Percentiles rank a stretch among this genome's conserved stretches.
These are phyloP conservation scores for Manis crassicaudata DNA, from an alignment of 2,797 vertebrate genomes.

Conservation along the genomic window DNA sequence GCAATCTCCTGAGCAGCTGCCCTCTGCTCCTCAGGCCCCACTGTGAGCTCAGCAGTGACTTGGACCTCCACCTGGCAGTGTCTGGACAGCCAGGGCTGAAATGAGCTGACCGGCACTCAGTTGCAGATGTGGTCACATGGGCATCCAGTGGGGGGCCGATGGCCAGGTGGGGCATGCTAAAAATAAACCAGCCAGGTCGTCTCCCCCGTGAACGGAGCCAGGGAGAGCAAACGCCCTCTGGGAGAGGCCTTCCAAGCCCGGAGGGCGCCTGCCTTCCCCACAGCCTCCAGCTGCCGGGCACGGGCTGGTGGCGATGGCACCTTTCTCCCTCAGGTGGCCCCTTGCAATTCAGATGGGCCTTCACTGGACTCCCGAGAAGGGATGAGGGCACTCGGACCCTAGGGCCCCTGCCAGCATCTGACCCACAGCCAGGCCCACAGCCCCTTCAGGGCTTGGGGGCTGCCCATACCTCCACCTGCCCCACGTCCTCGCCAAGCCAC, in stretches of 20 bases:
- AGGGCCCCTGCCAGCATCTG: background rate
- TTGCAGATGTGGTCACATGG: background rate
- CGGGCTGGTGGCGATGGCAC: background rate
- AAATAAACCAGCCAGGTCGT: background rate
- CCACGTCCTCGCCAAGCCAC: background rate
- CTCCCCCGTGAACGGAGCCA: background rate
- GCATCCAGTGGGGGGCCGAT: background rate
- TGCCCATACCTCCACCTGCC: background rate
- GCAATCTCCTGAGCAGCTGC: background rate
- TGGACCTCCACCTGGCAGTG: accelerated
- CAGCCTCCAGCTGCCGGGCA: background rate
- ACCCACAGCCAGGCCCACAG: accelerated
- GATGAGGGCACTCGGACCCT: background rate
- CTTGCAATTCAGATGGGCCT: background rate
- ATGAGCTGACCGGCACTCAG: background rate
- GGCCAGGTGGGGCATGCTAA: background rate
- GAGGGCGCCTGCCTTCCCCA: background rate
- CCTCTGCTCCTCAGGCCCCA: too few species aligned
- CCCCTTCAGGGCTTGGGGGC: background rate
- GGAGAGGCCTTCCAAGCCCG: background rate
- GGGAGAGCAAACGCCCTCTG: background rate
- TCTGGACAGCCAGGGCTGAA: accelerated
- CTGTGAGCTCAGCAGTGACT: background rate
- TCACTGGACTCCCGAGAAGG: background rate
- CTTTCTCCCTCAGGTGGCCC: background rate